Evolutionary conservation across 2,888 invertebrate species (phyloP).

Genomic region (Caenorhabditis panamensis): DNA sequence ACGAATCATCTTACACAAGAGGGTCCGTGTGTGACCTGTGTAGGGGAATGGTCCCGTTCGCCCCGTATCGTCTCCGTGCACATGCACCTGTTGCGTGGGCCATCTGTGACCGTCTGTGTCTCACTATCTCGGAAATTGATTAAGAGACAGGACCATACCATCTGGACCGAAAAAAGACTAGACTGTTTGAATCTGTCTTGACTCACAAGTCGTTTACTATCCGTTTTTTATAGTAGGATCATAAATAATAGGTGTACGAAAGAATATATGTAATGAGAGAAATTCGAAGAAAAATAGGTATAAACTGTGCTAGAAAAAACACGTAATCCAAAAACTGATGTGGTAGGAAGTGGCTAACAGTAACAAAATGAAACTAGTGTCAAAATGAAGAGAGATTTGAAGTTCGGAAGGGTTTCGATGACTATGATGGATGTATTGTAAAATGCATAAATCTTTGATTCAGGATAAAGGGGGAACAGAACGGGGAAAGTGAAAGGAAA

Average conservation of each 20-base stretch:
- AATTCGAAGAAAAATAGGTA: too few relatives aligned
- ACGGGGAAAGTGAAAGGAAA: background rate
- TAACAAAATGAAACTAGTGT: background rate
- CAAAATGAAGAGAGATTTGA: background rate
- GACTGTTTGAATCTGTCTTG: too few relatives aligned
- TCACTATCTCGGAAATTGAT: background rate
- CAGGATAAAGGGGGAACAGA: background rate
- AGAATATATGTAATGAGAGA: too few relatives aligned
- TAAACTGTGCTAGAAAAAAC: slow-evolving; percentile 45
- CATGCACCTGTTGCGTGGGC: background rate
- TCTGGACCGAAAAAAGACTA: too few relatives aligned
- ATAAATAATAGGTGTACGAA: too few relatives aligned
- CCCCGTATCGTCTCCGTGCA: background rate
- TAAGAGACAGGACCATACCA: too few relatives aligned
- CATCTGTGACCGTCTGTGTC: background rate
- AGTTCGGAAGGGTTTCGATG: background rate
- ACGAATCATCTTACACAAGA: background rate
- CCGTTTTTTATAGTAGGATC: too few relatives aligned
- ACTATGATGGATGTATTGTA: too few relatives aligned
- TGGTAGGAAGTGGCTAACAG: too few relatives aligned
- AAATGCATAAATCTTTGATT: too few relatives aligned
- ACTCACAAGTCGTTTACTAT: too few relatives aligned
- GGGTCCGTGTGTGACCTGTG: too few relatives aligned
- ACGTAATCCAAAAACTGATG: slow-evolving; percentile 36
- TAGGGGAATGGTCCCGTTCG: background rate